Conservation (phyloP, 2,888 invertebrate species). For the Lepidocyrtoides sp. region DNA sequence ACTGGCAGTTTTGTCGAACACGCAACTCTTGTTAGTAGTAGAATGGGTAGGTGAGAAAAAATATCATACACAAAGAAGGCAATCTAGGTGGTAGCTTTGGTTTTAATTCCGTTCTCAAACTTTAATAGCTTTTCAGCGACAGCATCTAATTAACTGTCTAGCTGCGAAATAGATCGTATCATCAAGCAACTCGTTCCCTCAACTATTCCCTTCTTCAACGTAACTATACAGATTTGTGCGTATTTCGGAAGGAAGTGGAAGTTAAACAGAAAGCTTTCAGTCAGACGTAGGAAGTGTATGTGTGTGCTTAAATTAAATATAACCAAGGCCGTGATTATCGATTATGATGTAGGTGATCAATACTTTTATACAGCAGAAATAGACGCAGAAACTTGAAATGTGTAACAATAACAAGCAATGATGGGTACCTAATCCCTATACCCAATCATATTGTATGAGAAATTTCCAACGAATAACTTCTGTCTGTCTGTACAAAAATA, state of each 20-base stretch:
- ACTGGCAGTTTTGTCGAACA: no score
- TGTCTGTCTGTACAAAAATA: background rate
- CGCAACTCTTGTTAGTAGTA: slow-evolving; percentile 37
- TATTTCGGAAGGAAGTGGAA: background rate
- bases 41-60: slow-evolving; percentile 24
- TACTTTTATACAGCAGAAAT: no score
- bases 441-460: no score
- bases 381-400: no score
- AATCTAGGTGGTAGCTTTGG: background rate
- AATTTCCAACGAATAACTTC: no score
- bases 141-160: slow-evolving; percentile 9
- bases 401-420: no score
- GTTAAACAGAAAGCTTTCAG: background rate
- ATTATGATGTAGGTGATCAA: background rate
- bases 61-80: background rate
- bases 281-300: background rate
- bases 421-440: no score
- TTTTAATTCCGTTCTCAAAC: background rate
- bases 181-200: no score
- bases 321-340: background rate
- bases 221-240: background rate
- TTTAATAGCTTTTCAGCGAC: background rate
- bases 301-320: background rate
- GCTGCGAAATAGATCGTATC: slow-evolving; percentile 24
- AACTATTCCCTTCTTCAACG: background rate